Evolutionary conservation across 2,888 invertebrate genomes (phyloP).

Genomic region (Plagodis dolabraria): DNA sequence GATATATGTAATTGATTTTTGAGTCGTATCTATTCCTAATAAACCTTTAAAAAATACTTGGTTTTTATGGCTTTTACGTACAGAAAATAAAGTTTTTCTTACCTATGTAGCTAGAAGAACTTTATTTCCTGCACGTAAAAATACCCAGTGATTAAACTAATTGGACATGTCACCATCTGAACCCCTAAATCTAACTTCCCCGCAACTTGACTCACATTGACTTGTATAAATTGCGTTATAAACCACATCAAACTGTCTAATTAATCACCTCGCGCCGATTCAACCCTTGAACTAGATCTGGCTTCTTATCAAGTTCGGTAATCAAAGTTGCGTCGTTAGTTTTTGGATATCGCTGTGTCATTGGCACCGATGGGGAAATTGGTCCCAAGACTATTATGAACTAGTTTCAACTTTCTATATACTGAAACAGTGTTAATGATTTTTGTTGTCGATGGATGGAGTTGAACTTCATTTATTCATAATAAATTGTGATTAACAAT

Average conservation of each 20-base stretch:
- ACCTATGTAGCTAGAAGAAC: too few species aligned
- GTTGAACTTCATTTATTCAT: too few species aligned
- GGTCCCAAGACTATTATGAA: not conserved
- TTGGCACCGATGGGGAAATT: constrained; percentile 2
- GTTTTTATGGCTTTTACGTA: too few species aligned
- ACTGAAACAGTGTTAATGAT: too few species aligned
- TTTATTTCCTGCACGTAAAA: too few species aligned
- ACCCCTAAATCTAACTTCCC: not conserved
- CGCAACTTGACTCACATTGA: constrained; percentile 10
- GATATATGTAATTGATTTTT: too few species aligned
- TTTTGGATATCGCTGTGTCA: constrained; percentile 16
- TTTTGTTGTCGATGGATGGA: too few species aligned
- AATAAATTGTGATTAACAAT: too few species aligned
- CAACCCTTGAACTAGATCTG: constrained; percentile 22
- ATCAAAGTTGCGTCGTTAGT: constrained; percentile 32
- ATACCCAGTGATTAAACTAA: not conserved
- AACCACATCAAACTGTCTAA: constrained; percentile 16
- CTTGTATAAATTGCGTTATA: constrained; percentile 15
- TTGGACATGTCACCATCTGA: not conserved
- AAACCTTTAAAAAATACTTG: too few species aligned
- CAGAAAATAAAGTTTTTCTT: too few species aligned
- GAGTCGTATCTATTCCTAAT: too few species aligned
- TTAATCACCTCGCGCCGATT: constrained; percentile 18
- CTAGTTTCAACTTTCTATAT: too few species aligned
- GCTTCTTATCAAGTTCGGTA: constrained; percentile 28